Evolutionary conservation across 2,888 invertebrate species (phyloP).

Genomic region (Xanthorhoe designata): DNA sequence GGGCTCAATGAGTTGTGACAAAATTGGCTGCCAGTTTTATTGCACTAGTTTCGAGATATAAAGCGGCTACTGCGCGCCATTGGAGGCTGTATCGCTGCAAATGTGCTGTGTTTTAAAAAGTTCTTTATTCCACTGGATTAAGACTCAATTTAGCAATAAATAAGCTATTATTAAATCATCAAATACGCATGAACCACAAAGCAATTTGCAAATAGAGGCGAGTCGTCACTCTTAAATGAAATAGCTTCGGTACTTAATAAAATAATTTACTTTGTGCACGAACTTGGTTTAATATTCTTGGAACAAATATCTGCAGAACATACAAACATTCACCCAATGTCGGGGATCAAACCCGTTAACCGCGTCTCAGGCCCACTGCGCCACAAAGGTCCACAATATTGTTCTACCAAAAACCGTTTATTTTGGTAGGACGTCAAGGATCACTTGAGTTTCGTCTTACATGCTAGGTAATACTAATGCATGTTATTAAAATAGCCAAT

Average conservation of each 20-base stretch:
- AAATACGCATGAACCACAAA: neutral
- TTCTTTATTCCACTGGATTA: neutral
- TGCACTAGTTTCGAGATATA: constrained; percentile 24
- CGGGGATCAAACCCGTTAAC: no score
- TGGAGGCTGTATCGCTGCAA: neutral
- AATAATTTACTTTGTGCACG: neutral
- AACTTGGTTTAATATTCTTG: neutral
- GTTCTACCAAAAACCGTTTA: neutral
- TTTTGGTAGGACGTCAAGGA: no score
- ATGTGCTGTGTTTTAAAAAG: neutral
- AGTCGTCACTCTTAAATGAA: neutral
- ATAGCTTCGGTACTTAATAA: neutral
- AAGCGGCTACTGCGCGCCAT: constrained; percentile 21
- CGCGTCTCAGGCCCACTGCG: no score
- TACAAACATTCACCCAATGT: no score
- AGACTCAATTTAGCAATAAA: neutral
- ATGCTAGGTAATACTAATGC: no score
- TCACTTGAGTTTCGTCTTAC: no score
- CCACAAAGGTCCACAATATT: no score
- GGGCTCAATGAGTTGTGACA: constrained; percentile 44
- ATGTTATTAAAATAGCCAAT: no score
- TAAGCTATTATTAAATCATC: no score
- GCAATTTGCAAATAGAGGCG: no score
- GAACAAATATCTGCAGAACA: no score
- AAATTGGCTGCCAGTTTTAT: constrained; percentile 45